Evolutionary conservation across 2,797 vertebrate genomes (phyloP).

Genomic region (Aldrovandia affinis): DNA sequence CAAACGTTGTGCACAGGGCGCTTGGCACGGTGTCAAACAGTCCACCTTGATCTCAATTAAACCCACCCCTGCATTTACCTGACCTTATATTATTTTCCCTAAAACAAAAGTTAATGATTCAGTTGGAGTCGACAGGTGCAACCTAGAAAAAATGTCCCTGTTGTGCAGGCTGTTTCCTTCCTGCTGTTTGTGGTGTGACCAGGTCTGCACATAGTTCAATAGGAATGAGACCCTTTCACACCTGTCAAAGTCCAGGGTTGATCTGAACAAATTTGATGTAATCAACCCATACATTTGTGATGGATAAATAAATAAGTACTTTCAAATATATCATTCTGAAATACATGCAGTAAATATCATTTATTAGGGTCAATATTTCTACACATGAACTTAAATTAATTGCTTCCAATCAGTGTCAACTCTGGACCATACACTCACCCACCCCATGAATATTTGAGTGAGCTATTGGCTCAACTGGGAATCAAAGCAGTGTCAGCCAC

Average conservation of each 20-base stretch:
- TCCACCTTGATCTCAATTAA: neutral
- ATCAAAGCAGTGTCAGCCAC: neutral
- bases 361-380: too few species aligned
- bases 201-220: neutral
- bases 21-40: neutral
- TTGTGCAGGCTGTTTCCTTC: neutral
- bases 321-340: too few species aligned
- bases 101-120: neutral
- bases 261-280: neutral
- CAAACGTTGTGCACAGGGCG: neutral
- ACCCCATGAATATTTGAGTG: neutral
- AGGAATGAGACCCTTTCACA: neutral
- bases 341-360: too few species aligned
- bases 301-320: too few species aligned
- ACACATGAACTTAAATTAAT: too few species aligned
- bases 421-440: neutral
- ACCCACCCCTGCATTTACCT: neutral
- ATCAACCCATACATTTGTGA: neutral
- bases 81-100: neutral
- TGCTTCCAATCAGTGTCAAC: neutral
- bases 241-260: neutral
- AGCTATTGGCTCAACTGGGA: neutral
- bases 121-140: neutral
- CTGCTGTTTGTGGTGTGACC: neutral
- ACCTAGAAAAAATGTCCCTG: neutral